Conservation (phyloP, 2,113 vertebrate species). For the Cricetomys ansorgei region DNA sequence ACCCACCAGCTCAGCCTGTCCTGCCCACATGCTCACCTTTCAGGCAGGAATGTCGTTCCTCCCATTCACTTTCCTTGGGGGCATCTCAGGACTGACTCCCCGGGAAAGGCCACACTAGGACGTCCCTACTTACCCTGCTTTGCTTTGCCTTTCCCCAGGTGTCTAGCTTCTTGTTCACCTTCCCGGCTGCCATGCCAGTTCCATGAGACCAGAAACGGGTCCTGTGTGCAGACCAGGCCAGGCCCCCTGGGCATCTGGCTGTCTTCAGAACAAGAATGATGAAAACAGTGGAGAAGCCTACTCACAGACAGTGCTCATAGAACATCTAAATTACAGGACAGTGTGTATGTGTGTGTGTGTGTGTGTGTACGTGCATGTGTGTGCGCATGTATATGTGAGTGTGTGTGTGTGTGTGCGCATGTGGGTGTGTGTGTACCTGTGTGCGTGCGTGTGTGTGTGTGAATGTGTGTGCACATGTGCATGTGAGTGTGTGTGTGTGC, state of each 20-base stretch:
- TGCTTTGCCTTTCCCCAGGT: background rate
- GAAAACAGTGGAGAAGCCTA: background rate
- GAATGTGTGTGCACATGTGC: background rate
- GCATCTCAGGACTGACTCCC: background rate
- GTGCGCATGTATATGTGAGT: background rate
- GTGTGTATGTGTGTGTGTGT: too few species aligned
- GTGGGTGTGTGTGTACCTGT: background rate
- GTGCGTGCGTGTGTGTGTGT: background rate
- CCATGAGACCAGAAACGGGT: background rate
- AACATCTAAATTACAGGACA: background rate
- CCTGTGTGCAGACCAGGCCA: background rate
- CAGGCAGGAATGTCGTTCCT: background rate
- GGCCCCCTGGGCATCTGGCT: background rate
- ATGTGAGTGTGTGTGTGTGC: background rate
- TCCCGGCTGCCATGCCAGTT: background rate
- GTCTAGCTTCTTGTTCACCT: background rate
- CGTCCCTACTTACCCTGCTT: background rate
- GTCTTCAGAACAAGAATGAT: background rate
- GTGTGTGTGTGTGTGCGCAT: background rate
- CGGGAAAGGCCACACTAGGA: background rate
- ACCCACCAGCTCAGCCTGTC: background rate
- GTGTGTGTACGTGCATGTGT: background rate
- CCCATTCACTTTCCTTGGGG: background rate
- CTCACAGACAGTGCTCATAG: too few species aligned
- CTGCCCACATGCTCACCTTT: rapidly evolving